Evolutionary conservation across 1,140 invertebrate species (phyloP), one percentile per base, ranked within the genome.

Genomic region (Eueides isabella): DNA sequence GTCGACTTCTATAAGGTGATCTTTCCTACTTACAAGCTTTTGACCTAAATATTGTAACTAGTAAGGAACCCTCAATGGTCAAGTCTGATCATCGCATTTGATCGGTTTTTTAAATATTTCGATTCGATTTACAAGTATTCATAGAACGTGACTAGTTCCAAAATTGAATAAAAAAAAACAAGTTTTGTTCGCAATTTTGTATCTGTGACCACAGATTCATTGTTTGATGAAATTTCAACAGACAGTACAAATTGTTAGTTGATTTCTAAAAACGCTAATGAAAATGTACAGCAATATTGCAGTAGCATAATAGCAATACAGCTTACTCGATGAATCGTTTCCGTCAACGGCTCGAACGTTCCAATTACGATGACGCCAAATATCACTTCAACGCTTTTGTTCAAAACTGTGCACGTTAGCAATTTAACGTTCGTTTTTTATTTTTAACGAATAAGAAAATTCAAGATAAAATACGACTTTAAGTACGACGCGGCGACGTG

Each of bases 381-480:
- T 76, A 76, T 68, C 64, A 71, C 74, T 61, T 74, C 76, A 68
- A 72, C 61, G 79, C 77, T 78, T 81, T 80, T 78, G 78, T 80
- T 76, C 77, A 79, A 87, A 87, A 83, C 71, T 77, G 82, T 85
- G 79, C 76, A 83, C 81, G 82, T 82, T 78, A 72, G 82, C 82
- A 81, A 84, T 87, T 87, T 85, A 79, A 78, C 78, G 80, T 76
- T 74, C 78, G 84, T 86, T 85, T 87, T 83, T 80, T 81, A 80
- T 85, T 89, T 87, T 83, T 77, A 79, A 77, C 71, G 77, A 85
- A 86, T 83, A 88, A 87, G 82, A 85, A 79, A 89, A 89, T 87
- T 86, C 86, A 68, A 78, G 82, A 88, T 91, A 87, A 91, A 89
- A 89, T 90, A 90, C 86, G 86, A 80, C 81, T 80, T 79, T 82